Conservation (phyloP, 2,797 vertebrate genomes). For the Cynodonichthys magdalenae region DNA sequence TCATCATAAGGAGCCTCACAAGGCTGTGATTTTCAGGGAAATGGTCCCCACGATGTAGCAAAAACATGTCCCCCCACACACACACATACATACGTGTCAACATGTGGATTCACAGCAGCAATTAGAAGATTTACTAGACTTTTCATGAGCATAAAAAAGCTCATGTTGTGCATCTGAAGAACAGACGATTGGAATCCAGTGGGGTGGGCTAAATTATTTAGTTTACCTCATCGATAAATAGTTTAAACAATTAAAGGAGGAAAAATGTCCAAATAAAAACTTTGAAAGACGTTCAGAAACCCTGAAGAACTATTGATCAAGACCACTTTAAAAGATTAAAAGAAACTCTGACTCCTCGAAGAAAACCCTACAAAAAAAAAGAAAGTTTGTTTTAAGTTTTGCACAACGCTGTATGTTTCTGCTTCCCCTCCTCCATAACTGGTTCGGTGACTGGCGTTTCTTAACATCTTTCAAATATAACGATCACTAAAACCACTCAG, state of each 20-base stretch:
- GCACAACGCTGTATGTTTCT: not conserved
- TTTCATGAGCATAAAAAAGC: not conserved
- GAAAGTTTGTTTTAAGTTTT: not conserved
- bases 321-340: not conserved
- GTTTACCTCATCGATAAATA: not conserved
- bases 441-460: slow-evolving; percentile 3
- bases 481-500: slow-evolving; percentile 7
- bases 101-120: not conserved
- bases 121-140: not conserved
- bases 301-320: not conserved
- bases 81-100: not conserved
- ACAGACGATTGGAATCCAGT: not conserved
- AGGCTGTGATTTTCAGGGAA: no score
- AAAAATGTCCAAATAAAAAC: not conserved
- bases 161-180: not conserved
- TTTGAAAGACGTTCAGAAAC: not conserved
- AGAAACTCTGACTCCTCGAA: not conserved
- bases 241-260: not conserved
- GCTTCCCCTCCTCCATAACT: not conserved
- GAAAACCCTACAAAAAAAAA: not conserved
- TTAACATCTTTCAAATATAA: not conserved
- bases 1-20: no score
- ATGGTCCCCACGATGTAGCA: no score
- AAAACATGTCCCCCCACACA: not conserved
- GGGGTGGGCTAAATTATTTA: not conserved